Evolutionary conservation across 2,113 vertebrate species (phyloP), one percentile per base, ranked within the genome.

Genomic region (Ailuropoda melanoleuca): DNA sequence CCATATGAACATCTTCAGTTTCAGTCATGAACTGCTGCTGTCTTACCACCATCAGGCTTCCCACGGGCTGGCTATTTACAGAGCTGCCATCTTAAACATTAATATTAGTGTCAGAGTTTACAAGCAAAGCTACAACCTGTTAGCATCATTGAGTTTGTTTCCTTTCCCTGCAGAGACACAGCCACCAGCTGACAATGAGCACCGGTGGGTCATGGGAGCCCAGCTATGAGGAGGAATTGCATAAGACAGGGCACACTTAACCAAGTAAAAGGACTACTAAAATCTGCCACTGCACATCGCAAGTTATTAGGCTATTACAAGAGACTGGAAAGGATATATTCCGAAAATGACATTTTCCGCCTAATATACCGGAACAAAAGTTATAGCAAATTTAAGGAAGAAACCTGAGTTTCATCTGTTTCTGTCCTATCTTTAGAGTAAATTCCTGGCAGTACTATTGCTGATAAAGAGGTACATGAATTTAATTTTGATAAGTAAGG

Each of bases 111-210:
- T 70, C 88, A 29, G 46, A 48, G n/a, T 19, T 68, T 77, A n/a
- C 26, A 26, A 43, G 66, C 78, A 97, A 74, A 95, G 82, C 26
- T 6, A 26, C 48, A 43, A 50, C 6, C 37, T 39, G 12, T n/a
- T 8, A 53, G 46, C 15, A 43, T 70, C 7, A 31, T 23, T 88
- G 29, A 1, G 0, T 66, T 31, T 43, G 72, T 39, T 84, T 13
- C 34, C 60, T n/a, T 81, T 60, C 74, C 95, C 84, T 68, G 37
- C 34, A 90, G 81, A 96, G 95, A 90, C 74, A 93, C 31, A 90
- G 56, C 66, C 53, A 31, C 46, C n/a, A 88, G 91, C 88, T 77
- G 68, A 31, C 3, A 86, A 80, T 39, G 94, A 11, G 53, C 84
- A 15, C 8, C 37, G 83, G 34, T 34, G 34, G 46, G 24, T 34